Percentiles rank a stretch among this genome's conserved stretches.
Evolutionary conservation across 2,113 vertebrate genomes (phyloP).

Genomic region (Sapayoa aenigma): DNA sequence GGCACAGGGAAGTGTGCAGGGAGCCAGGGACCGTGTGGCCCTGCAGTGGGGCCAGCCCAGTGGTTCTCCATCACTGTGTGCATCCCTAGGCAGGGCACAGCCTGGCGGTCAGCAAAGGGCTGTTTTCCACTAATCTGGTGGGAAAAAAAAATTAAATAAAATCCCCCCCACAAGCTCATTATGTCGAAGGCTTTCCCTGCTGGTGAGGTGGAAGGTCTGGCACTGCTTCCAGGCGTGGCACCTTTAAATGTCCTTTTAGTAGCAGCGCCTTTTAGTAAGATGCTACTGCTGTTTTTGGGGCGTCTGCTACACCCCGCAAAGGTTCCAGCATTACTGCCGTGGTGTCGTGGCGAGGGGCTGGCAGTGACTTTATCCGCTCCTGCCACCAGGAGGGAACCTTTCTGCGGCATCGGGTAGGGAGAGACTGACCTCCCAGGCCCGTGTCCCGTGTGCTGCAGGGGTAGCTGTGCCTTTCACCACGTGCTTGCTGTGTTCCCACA

Average conservation of each 20-base stretch:
- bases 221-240: neutral
- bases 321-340: no score
- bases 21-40: neutral
- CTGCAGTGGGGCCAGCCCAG: neutral
- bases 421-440: neutral
- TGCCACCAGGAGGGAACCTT: neutral
- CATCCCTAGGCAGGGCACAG: neutral
- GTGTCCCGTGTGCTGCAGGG: neutral
- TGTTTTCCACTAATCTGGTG: neutral
- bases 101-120: neutral
- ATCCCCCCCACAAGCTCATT: neutral
- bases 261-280: neutral
- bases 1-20: neutral
- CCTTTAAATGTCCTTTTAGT: neutral
- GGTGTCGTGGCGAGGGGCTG: neutral
- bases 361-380: neutral
- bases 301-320: no score
- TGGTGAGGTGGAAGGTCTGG: neutral
- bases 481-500: neutral
- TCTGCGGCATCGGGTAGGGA: rapidly evolving
- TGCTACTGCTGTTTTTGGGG: neutral
- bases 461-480: neutral
- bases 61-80: neutral
- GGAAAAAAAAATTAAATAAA: rapidly evolving
- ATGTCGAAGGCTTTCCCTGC: neutral